phyloP scores from a whole-genome alignment of 2,797 vertebrate species.

The Brotogeris chrysoptera region DNA sequence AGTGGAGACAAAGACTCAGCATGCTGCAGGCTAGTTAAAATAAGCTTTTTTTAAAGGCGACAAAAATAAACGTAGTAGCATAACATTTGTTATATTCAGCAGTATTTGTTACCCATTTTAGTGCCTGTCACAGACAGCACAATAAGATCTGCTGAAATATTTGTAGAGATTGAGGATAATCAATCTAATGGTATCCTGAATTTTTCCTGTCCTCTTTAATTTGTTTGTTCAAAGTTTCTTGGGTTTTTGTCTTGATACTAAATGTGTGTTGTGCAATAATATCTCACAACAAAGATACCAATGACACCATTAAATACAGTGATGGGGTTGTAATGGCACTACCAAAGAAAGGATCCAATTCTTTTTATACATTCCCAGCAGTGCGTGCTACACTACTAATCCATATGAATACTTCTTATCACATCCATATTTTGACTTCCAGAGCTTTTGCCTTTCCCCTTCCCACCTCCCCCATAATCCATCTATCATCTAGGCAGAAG shows the following conservation, averaged over 20 bases:
- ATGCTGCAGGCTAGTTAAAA: background rate
- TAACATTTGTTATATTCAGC: background rate
- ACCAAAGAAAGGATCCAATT: background rate
- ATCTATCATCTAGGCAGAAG: background rate
- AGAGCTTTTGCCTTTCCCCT: background rate
- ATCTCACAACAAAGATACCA: background rate
- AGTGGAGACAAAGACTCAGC: background rate
- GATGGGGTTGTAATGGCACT: background rate
- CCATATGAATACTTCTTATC: background rate
- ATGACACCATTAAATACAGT: background rate
- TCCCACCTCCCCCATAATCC: background rate
- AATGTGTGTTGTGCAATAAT: background rate
- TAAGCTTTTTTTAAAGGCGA: background rate
- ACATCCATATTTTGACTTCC: background rate
- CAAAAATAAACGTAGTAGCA: slow-evolving; percentile 7
- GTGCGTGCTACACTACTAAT: background rate
- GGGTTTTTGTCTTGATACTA: background rate
- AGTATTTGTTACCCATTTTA: background rate
- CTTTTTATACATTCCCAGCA: background rate
- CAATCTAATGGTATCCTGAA: background rate
- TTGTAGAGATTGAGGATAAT: background rate
- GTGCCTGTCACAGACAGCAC: background rate
- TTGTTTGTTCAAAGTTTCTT: background rate
- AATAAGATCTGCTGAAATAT: background rate
- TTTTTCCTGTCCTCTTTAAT: background rate